Evolutionary conservation across 2,888 invertebrate species (phyloP).

Genomic region (Homarus gammarus): DNA sequence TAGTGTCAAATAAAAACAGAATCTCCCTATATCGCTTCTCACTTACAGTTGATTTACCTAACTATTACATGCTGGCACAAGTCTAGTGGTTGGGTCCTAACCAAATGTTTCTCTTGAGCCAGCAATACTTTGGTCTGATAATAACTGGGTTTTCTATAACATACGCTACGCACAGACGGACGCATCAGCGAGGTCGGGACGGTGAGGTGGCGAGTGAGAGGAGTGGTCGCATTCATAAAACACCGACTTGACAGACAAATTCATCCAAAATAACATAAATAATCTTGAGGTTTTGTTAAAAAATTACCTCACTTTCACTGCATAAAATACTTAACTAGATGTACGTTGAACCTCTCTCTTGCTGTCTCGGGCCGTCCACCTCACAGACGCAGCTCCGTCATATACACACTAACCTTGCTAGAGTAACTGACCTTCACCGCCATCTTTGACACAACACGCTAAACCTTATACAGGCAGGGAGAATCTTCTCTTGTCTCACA

Average conservation of each 20-base stretch:
- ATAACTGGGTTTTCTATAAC: constrained; percentile 49
- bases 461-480: not conserved
- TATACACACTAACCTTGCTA: constrained; percentile 50
- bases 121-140: constrained; percentile 49
- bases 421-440: constrained; percentile 8
- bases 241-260: too few relatives aligned
- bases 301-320: too few relatives aligned
- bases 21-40: constrained; percentile 11
- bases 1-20: constrained; percentile 34
- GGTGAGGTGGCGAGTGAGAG: not conserved
- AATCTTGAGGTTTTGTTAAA: too few relatives aligned
- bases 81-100: not conserved
- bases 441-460: not conserved
- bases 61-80: constrained; percentile 46
- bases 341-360: too few relatives aligned
- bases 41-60: constrained; percentile 26
- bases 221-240: too few relatives aligned
- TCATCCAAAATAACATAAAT: too few relatives aligned
- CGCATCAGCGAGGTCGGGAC: not conserved
- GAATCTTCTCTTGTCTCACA: not conserved
- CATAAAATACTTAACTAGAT: too few relatives aligned
- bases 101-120: constrained; percentile 24
- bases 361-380: too few relatives aligned
- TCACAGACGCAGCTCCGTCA: constrained; percentile 1
- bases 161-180: constrained; percentile 18